A percentile compares a stretch with the other conserved stretches of the same genome.
Conservation (phyloP, 2,797 vertebrate genomes). For the Syndactyla subalaris region DNA sequence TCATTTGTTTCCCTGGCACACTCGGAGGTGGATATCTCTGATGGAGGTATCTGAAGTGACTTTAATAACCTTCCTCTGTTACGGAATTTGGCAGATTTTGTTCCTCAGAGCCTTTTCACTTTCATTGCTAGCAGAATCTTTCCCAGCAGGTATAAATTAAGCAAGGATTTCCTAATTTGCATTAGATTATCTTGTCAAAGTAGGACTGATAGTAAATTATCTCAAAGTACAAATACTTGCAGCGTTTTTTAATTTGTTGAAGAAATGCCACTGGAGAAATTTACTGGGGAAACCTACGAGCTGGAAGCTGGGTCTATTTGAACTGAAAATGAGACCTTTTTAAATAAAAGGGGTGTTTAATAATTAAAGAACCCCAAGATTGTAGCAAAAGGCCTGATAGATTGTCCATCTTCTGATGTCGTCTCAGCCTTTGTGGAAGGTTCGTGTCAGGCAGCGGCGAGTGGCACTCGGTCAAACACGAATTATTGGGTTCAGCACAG, state of each 20-base stretch:
- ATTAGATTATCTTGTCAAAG: neutral
- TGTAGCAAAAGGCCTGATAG: neutral
- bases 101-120: neutral
- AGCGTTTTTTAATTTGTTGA: neutral
- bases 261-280: neutral
- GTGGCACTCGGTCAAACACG: neutral
- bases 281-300: neutral
- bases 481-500: conserved; percentile 52
- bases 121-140: neutral
- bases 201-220: neutral
- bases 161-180: neutral
- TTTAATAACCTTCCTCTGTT: neutral
- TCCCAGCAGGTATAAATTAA: neutral
- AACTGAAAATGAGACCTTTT: conserved; percentile 1
- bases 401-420: neutral
- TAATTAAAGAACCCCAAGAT: neutral
- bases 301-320: neutral
- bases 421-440: neutral
- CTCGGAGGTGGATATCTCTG: neutral
- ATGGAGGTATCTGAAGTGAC: neutral
- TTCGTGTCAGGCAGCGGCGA: neutral
- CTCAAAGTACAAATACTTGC: neutral
- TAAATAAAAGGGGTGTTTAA: neutral
- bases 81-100: neutral
- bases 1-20: neutral